phyloP scores from a whole-genome alignment of 2,113 vertebrate genomes.

The Notechis scutatus region DNA sequence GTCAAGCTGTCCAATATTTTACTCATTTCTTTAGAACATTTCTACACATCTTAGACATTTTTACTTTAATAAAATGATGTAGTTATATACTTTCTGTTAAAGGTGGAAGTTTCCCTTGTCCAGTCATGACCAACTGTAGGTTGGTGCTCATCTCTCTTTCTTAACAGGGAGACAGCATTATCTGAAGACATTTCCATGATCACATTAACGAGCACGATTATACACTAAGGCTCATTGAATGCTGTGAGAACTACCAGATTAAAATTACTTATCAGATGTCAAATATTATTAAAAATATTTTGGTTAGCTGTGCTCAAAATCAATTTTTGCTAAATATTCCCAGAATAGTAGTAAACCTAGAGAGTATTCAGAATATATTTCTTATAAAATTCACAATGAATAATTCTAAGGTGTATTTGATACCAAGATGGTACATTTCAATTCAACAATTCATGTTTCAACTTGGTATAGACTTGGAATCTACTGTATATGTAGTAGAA shows the following conservation, averaged over 20 bases:
- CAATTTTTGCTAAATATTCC: neutral
- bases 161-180: neutral
- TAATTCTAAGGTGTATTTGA: neutral
- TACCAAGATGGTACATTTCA: neutral
- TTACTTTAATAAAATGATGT: neutral
- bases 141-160: neutral
- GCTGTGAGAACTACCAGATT: neutral
- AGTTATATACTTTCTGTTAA: neutral
- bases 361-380: neutral
- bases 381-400: neutral
- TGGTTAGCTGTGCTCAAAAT: neutral
- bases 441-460: neutral
- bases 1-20: neutral
- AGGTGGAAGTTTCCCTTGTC: neutral
- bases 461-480: neutral
- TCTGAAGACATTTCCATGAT: neutral
- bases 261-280: neutral
- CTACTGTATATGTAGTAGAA: neutral
- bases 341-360: neutral
- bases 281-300: neutral
- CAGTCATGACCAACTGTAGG: neutral
- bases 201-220: neutral
- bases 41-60: neutral
- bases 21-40: neutral
- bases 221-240: neutral